Conservation (phyloP, 2,113 vertebrate species). For the Sorex araneus region DNA sequence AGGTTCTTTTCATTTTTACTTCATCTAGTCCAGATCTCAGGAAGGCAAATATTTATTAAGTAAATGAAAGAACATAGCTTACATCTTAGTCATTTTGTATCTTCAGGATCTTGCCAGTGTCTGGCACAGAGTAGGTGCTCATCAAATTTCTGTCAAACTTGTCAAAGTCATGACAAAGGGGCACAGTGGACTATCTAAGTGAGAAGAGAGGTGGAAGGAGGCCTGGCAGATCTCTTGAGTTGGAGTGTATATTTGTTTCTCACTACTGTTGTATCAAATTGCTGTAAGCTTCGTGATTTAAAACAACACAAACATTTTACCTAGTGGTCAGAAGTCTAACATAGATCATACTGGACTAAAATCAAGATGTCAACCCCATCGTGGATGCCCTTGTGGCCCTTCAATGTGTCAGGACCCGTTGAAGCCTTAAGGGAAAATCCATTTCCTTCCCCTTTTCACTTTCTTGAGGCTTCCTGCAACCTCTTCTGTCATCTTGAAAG, state of each 20-base stretch:
- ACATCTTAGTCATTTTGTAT: slow-evolving; percentile 11
- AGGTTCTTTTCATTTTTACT: background rate
- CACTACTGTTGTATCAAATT: slow-evolving; percentile 9
- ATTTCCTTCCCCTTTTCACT: background rate
- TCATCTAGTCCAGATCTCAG: background rate
- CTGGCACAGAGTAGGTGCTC: background rate
- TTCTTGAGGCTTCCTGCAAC: background rate
- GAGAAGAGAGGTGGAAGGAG: background rate
- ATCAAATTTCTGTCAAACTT: background rate
- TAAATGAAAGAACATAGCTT: background rate
- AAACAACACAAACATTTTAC: background rate
- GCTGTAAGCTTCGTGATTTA: background rate
- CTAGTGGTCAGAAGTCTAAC: background rate
- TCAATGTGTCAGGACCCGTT: too few relatives aligned
- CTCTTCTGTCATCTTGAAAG: background rate
- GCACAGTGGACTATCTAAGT: background rate
- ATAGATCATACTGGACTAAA: slow-evolving; percentile 17
- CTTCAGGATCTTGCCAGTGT: background rate
- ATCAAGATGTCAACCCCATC: background rate
- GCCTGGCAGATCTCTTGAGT: background rate
- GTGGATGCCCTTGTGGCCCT: background rate
- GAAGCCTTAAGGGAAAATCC: background rate
- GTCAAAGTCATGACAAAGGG: background rate
- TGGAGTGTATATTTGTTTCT: background rate
- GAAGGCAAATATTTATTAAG: slow-evolving; percentile 22